Evolutionary conservation across 2,888 invertebrate genomes (phyloP).

Genomic region (Barypeithes pellucidus): DNA sequence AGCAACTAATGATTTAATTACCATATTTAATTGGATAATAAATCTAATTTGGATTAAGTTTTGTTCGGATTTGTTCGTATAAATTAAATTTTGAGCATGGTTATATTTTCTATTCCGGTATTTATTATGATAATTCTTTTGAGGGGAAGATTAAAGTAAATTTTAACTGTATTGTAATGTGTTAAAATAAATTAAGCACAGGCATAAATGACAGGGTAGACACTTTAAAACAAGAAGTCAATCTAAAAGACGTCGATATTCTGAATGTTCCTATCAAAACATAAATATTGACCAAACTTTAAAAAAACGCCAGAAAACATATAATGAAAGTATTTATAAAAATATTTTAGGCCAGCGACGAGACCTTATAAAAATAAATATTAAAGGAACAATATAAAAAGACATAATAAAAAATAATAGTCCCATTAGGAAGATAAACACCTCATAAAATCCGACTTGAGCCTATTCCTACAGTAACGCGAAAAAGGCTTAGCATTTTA

Average conservation of each 20-base stretch:
- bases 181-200: too few relatives aligned
- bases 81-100: not conserved
- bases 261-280: too few relatives aligned
- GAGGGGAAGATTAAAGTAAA: not conserved
- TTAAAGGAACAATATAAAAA: constrained; percentile 7
- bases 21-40: constrained; percentile 1
- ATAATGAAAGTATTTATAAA: not conserved
- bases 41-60: constrained; percentile 9
- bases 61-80: not conserved
- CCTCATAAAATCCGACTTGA: constrained; percentile 34
- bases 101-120: not conserved
- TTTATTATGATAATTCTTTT: not conserved
- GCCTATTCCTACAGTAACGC: constrained; percentile 35
- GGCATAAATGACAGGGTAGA: too few relatives aligned
- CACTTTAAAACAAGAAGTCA: too few relatives aligned
- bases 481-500: constrained; percentile 42
- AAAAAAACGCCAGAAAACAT: too few relatives aligned
- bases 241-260: too few relatives aligned
- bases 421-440: constrained; percentile 50
- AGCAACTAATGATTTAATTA: not conserved
- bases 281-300: too few relatives aligned
- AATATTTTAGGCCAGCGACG: not conserved
- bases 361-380: not conserved
- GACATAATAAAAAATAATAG: constrained; percentile 27
- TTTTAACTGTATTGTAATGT: not conserved